Conservation (phyloP, 2,797 vertebrate species). For the Eidolon dupreanum region DNA sequence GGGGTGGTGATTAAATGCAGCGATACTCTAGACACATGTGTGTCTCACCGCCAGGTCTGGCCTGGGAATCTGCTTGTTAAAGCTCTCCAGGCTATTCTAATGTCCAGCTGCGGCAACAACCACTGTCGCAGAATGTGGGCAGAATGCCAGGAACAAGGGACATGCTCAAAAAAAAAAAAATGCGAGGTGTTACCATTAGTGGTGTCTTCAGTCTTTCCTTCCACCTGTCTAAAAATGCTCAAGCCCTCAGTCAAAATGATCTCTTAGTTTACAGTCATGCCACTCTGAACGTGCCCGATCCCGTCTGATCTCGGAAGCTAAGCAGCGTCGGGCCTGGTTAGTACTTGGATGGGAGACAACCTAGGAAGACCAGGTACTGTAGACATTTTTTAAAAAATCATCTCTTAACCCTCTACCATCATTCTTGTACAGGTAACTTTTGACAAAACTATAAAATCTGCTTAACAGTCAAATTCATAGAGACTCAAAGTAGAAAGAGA, state of each 20-base stretch:
- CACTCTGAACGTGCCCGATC: too few species aligned
- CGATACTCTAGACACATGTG: neutral
- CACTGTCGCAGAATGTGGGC: accelerated
- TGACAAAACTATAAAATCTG: neutral
- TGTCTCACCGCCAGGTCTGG: neutral
- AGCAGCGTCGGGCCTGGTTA: too few species aligned
- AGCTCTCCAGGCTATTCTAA: neutral
- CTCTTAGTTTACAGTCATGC: neutral
- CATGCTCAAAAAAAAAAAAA: neutral
- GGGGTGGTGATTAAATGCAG: neutral
- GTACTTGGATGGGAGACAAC: too few species aligned
- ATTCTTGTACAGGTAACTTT: neutral
- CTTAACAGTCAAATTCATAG: neutral
- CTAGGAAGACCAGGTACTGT: too few species aligned
- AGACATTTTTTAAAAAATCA: neutral
- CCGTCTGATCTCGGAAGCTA: too few species aligned
- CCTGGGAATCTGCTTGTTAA: accelerated
- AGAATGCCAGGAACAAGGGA: neutral
- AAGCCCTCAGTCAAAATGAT: neutral
- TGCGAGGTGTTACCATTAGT: neutral
- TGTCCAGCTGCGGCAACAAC: neutral
- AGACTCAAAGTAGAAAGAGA: neutral
- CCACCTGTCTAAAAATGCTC: neutral
- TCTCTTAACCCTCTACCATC: neutral
- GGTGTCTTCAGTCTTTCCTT: neutral